Conservation (phyloP, 2,113 vertebrate species). For the Dolichotis patagonum region DNA sequence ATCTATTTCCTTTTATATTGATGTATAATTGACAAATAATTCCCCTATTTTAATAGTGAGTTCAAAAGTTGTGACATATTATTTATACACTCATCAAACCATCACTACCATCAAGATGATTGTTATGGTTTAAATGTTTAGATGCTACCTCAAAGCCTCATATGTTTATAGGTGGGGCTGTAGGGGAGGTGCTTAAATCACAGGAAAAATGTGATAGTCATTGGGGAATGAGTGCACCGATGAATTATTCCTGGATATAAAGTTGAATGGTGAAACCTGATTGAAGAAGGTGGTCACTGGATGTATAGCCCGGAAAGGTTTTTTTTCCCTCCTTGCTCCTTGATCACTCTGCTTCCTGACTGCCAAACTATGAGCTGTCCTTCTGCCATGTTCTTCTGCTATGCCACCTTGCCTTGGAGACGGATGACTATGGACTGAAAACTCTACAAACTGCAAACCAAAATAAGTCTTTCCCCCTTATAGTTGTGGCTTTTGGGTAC, state of each 20-base stretch:
- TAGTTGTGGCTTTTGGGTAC: not conserved
- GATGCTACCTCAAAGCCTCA: not conserved
- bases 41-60: not conserved
- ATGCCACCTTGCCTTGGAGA: not conserved
- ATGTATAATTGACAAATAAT: not conserved
- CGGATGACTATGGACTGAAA: not conserved
- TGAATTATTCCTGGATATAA: not conserved
- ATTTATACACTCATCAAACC: not conserved
- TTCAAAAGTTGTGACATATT: not conserved
- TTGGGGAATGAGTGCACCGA: not conserved
- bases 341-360: not conserved
- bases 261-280: not conserved
- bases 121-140: not conserved
- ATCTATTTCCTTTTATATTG: not conserved
- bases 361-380: not conserved
- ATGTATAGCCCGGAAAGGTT: not conserved
- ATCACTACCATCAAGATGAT: not conserved
- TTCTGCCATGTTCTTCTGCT: not conserved
- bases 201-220: not conserved
- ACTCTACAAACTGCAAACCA: not conserved
- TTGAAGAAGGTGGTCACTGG: not conserved
- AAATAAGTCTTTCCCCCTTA: not conserved
- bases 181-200: not conserved
- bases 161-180: not conserved
- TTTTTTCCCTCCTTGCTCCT: not conserved